Conservation (phyloP, 1,140 invertebrate genomes). For the Drosophila eugracilis region DNA sequence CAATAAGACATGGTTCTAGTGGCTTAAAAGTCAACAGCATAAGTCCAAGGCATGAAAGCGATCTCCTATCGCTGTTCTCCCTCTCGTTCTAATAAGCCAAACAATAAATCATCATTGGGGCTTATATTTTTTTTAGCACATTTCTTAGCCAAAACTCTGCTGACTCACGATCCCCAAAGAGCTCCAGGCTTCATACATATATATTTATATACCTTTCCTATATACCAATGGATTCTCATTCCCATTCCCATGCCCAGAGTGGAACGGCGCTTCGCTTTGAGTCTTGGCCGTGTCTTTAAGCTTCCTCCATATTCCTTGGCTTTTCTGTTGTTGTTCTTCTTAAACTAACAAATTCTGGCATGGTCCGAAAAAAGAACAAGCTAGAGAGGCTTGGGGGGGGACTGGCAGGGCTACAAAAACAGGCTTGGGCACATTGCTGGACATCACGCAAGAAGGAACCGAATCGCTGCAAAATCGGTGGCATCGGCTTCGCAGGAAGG, state of each 20-base stretch:
- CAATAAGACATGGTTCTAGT: slow-evolving; percentile 22
- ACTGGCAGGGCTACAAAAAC: slow-evolving; percentile 40
- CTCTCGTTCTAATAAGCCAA: slow-evolving; percentile 74
- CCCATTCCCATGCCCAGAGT: slow-evolving; percentile 38
- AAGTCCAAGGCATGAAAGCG: slow-evolving; percentile 31
- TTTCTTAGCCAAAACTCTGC: slow-evolving; percentile 63
- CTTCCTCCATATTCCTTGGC: slow-evolving; percentile 28
- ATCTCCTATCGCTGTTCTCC: slow-evolving; percentile 42
- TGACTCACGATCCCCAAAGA: slow-evolving; percentile 75
- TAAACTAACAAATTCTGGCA: slow-evolving; percentile 79
- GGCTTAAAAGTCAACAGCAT: slow-evolving; percentile 43
- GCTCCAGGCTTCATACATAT: slow-evolving; percentile 38
- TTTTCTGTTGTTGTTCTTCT: slow-evolving; percentile 43
- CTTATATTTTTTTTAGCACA: slow-evolving; percentile 69
- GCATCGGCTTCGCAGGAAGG: slow-evolving; percentile 47
- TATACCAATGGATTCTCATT: slow-evolving; percentile 16
- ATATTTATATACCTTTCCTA: slow-evolving; percentile 2
- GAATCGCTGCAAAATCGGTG: slow-evolving; percentile 35
- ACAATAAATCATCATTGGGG: slow-evolving; percentile 79
- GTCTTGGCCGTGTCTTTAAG: slow-evolving; percentile 13
- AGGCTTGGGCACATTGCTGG: slow-evolving; percentile 80
- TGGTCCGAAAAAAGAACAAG: slow-evolving; percentile 38
- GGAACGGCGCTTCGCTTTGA: slow-evolving; percentile 72
- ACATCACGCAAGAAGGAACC: slow-evolving; percentile 71
- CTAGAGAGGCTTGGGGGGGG: background rate